A percentile compares a stretch with the other conserved stretches of the same genome.
phyloP scores from a whole-genome alignment of 2,888 invertebrate genomes.

The Eustalomyia histrio region DNA sequence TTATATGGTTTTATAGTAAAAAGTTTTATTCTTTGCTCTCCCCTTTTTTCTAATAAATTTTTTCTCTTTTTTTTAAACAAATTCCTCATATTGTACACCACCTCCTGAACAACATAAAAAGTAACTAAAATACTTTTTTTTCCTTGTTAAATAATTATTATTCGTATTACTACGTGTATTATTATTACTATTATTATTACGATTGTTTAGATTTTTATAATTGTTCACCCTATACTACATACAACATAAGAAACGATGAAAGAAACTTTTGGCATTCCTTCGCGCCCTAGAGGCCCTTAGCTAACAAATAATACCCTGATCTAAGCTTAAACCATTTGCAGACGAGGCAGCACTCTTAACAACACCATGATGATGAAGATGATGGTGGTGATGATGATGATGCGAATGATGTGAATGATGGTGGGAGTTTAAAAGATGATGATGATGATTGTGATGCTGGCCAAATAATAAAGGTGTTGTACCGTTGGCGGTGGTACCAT shows the following conservation, averaged over 20 bases:
- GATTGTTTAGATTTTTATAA: slow-evolving; percentile 17
- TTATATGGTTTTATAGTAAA: not conserved
- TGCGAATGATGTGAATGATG: slow-evolving; percentile 67
- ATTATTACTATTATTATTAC: not conserved
- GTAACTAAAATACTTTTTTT: slow-evolving; percentile 60
- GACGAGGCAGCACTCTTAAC: slow-evolving; percentile 75
- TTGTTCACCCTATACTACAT: slow-evolving; percentile 73
- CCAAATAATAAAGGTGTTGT: slow-evolving; percentile 56
- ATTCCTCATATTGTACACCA: slow-evolving; percentile 63
- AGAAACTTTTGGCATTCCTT: slow-evolving; percentile 79
- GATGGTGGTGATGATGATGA: slow-evolving; percentile 69
- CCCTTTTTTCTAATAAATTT: not conserved
- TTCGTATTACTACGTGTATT: slow-evolving; percentile 40
- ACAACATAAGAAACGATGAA: slow-evolving; percentile 78
- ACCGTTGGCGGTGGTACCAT: slow-evolving; percentile 41
- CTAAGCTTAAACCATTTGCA: slow-evolving; percentile 77
- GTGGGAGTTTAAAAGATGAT: slow-evolving; percentile 51
- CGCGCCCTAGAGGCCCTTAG: slow-evolving; percentile 79
- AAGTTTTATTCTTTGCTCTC: not conserved
- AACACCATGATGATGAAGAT: slow-evolving; percentile 72
- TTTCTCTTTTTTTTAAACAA: slow-evolving; percentile 30
- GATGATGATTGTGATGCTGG: slow-evolving; percentile 58
- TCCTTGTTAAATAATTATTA: slow-evolving; percentile 57
- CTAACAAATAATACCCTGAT: slow-evolving; percentile 80
- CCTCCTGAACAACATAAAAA: slow-evolving; percentile 63